A percentile compares a stretch with the other conserved stretches of the same genome.
These are phyloP conservation scores for Paramisgurnus dabryanus DNA, from an alignment of 2,113 vertebrate species.

Conservation along the genomic window DNA sequence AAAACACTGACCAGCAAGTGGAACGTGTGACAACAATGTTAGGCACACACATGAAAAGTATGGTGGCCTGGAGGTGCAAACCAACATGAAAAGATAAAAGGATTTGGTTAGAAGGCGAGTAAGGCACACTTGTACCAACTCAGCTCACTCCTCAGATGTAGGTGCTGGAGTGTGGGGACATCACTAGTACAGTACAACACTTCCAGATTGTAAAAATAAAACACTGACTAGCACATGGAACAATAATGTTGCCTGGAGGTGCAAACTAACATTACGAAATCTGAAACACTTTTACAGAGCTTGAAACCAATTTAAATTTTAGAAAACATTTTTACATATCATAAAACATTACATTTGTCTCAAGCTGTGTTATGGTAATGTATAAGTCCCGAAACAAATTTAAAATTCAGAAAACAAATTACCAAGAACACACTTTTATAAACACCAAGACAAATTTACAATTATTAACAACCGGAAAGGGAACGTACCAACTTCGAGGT, in stretches of 20 bases:
- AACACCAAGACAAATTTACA: too few relatives aligned
- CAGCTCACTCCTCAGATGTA: too few relatives aligned
- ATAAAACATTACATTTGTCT: not conserved
- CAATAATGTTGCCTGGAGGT: not conserved
- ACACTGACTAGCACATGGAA: slow-evolving; percentile 11
- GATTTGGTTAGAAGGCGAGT: not conserved
- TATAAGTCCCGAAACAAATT: too few relatives aligned
- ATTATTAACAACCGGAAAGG: not conserved
- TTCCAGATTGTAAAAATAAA: slow-evolving; percentile 7
- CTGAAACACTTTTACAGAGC: not conserved
- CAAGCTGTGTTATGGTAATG: too few relatives aligned
- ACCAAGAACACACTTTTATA: not conserved
- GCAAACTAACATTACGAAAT: not conserved
- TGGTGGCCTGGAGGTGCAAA: too few relatives aligned
- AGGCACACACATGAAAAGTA: too few relatives aligned
- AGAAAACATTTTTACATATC: slow-evolving; percentile 10
- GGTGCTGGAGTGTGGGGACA: too few relatives aligned
- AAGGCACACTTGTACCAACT: too few relatives aligned
- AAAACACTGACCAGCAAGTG: slow-evolving; percentile 1
- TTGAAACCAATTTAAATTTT: slow-evolving; percentile 6
- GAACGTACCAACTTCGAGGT: slow-evolving; percentile 4
- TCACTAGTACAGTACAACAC: too few relatives aligned
- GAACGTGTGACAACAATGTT: too few relatives aligned
- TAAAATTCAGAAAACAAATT: not conserved
- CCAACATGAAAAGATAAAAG: slow-evolving; percentile 12